A percentile compares a stretch with the other conserved stretches of the same genome.
Conservation (phyloP, 2,888 invertebrate species). For the Celastrina argiolus region DNA sequence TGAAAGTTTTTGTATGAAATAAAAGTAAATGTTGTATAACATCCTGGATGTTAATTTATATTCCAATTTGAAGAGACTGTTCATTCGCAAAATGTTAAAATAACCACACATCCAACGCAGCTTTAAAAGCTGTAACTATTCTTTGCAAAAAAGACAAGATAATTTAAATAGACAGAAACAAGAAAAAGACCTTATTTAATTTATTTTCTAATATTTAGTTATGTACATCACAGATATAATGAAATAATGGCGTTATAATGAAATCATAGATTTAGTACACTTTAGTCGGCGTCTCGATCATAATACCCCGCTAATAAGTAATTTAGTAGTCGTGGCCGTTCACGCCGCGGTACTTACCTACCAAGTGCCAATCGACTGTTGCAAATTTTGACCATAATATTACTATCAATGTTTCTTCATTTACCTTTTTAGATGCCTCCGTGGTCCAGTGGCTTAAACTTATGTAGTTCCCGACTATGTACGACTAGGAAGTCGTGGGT, state of each 20-base stretch:
- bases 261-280: not conserved
- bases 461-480: no score
- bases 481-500: no score
- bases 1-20: not conserved
- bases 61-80: no score
- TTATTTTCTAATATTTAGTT: not conserved
- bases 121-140: not conserved
- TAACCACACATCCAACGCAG: not conserved
- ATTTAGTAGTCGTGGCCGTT: constrained; percentile 13
- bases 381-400: not conserved
- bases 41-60: no score
- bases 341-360: not conserved
- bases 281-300: not conserved
- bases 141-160: no score
- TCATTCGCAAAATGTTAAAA: no score
- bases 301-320: constrained; percentile 5
- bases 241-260: not conserved
- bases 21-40: no score
- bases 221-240: not conserved
- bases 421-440: no score
- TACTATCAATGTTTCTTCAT: not conserved
- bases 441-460: no score
- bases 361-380: not conserved
- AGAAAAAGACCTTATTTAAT: no score
- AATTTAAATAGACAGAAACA: no score